Evolutionary conservation across 2,888 invertebrate species (phyloP).

Genomic region (Allacma fusca): DNA sequence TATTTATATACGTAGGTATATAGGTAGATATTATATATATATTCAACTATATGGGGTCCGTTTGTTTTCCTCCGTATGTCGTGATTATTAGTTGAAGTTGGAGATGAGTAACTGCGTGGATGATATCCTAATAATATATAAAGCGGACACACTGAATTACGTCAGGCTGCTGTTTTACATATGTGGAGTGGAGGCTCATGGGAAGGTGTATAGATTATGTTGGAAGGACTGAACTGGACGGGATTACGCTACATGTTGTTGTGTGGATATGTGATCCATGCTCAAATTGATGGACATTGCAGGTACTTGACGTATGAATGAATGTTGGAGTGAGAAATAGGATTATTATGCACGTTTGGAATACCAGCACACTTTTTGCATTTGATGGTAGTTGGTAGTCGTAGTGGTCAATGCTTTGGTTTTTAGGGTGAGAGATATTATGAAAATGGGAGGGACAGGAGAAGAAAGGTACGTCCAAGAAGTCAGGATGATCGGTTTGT

Average conservation of each 20-base stretch:
- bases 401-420: constrained; percentile 25
- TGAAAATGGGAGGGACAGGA: constrained; percentile 31
- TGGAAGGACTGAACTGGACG: too few relatives aligned
- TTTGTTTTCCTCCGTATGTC: not conserved
- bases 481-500: constrained; percentile 36
- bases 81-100: not conserved
- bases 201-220: too few relatives aligned
- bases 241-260: too few relatives aligned
- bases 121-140: not conserved
- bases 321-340: not conserved
- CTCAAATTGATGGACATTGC: too few relatives aligned
- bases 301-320: too few relatives aligned
- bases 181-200: too few relatives aligned
- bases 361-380: not conserved
- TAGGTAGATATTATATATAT: too few relatives aligned
- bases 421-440: constrained; percentile 28
- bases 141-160: too few relatives aligned
- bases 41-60: not conserved
- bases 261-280: too few relatives aligned
- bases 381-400: not conserved
- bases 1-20: not conserved
- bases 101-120: not conserved
- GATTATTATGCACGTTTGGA: not conserved
- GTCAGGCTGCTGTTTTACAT: too few relatives aligned
- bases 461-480: constrained; percentile 21